Evolutionary conservation across 2,113 vertebrate species (phyloP).

Genomic region (Odocoileus hemionus): DNA sequence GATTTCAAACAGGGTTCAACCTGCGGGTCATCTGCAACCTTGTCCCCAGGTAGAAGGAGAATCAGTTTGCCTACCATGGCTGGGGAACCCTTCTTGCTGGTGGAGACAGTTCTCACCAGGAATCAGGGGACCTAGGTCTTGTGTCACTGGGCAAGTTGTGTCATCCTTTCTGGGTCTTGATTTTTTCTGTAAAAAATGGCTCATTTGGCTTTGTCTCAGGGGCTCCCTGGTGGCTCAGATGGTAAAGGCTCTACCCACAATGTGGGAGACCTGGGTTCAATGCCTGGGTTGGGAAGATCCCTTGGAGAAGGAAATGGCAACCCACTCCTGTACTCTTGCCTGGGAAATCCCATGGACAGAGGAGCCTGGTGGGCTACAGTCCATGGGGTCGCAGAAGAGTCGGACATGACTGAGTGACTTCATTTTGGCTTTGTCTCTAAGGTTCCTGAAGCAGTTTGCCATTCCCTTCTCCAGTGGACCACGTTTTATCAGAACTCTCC

Average conservation of each 20-base stretch:
- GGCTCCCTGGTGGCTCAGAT: background rate
- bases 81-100: background rate
- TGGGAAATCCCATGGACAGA: background rate
- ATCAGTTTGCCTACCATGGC: background rate
- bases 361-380: background rate
- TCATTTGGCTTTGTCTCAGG: background rate
- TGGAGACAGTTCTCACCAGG: background rate
- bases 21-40: background rate
- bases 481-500: background rate
- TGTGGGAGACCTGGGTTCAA: background rate
- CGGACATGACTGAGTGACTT: rapidly evolving
- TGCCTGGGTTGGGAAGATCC: background rate
- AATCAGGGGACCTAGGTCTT: background rate
- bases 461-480: background rate
- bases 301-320: background rate
- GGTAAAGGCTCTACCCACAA: background rate
- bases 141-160: background rate
- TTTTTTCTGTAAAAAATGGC: background rate
- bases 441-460: background rate
- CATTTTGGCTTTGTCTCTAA: background rate
- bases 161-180: background rate
- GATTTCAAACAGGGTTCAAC: background rate
- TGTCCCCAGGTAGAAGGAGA: background rate
- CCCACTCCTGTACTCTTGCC: background rate
- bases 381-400: background rate